These are phyloP conservation scores for Deilephila elpenor DNA, from an alignment of 2,888 invertebrate species.

Conservation along the genomic window DNA sequence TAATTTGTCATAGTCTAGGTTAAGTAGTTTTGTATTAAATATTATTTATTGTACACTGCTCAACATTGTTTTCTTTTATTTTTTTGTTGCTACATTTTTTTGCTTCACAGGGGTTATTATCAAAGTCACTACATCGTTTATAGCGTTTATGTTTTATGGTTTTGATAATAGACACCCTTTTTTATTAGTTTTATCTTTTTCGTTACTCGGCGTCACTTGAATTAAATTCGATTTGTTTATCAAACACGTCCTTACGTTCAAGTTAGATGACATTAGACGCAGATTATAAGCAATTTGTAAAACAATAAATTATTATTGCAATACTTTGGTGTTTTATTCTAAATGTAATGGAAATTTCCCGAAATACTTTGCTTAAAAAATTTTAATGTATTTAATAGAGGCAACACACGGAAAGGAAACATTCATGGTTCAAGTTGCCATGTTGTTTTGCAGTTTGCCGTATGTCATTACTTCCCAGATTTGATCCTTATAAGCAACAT, in stretches of 20 bases:
- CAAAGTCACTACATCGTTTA: constrained; percentile 4
- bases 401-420: no score
- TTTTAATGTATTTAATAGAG: no score
- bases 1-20: constrained; percentile 30
- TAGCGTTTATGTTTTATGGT: neutral
- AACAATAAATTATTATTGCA: constrained; percentile 64
- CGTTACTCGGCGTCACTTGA: constrained; percentile 3
- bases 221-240: constrained; percentile 28
- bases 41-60: constrained; percentile 69
- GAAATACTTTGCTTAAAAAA: neutral
- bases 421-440: no score
- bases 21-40: constrained; percentile 65
- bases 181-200: constrained; percentile 15
- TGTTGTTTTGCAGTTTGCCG: no score
- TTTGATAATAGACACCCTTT: neutral
- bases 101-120: constrained; percentile 10
- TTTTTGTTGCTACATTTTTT: constrained; percentile 12
- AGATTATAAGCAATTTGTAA: constrained; percentile 68
- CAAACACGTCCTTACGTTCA: constrained; percentile 40
- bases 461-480: no score
- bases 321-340: constrained; percentile 40
- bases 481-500: no score
- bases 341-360: constrained; percentile 19
- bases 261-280: constrained; percentile 58
- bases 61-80: constrained; percentile 54